Evolutionary conservation across 2,888 invertebrate genomes (phyloP), one percentile per base, ranked within the genome.

Genomic region (Seira ritae): DNA sequence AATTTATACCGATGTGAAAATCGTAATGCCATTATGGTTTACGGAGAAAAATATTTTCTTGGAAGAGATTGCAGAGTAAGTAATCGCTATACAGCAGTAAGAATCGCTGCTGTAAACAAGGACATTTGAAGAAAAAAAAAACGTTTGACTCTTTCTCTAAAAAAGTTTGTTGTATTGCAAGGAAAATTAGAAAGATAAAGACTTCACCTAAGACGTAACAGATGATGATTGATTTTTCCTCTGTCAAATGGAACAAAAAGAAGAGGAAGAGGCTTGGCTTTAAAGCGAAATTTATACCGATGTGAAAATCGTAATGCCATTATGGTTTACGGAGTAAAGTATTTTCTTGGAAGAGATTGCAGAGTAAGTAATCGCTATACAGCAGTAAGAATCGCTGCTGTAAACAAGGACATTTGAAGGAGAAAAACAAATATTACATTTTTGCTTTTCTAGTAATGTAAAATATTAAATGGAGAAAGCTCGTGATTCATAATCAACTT

Each of bases 131-230:
- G n/a, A n/a, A n/a, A n/a, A n/a, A n/a, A n/a, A n/a, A n/a, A n/a
- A n/a, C n/a, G n/a, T n/a, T n/a, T n/a, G 60, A 60, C 60, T 60
- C 12, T 42, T 42, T 42, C n/a, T 42, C 17, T 17, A 60, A 60
- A 60, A 60, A 42, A n/a, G 17, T 15, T 15, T 10, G 60, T 6
- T 60, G 60, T 4, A 60, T 60, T 60, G 15, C 17, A 60, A 17
- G 60, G 60, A 60, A 60, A 60, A 60, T 60, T 60, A 60, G 60
- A 60, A 42, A 60, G 60, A 60, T 60, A 60, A 60, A 60, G 60
- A n/a, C 15, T 60, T 8, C 8, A 60, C 60, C 4, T 60, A n/a
- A 60, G 17, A 60, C 60, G 60, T 60, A 15, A 42, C 12, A 60
- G 17, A 60, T 8, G 12, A 60, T 60, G 60, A 60, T 60, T 60